phyloP scores from a whole-genome alignment of 2,113 vertebrate genomes.

The Aegithalos caudatus region DNA sequence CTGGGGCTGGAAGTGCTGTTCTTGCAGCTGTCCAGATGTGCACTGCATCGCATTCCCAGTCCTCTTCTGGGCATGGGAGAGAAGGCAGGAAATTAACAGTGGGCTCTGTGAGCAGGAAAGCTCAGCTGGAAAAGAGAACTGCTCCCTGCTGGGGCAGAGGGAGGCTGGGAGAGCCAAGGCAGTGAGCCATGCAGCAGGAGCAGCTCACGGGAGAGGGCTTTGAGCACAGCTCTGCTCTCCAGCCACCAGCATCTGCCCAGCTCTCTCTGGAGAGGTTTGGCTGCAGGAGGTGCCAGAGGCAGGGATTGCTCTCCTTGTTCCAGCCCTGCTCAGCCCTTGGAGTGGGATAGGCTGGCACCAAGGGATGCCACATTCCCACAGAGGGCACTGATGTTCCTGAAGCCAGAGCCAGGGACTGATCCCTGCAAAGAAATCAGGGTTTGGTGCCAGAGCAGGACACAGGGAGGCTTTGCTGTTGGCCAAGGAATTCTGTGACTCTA shows the following conservation, averaged over 20 bases:
- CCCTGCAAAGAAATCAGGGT: background rate
- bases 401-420: background rate
- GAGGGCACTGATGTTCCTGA: background rate
- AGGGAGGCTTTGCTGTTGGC: background rate
- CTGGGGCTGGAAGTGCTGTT: background rate
- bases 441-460: background rate
- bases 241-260: background rate
- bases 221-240: background rate
- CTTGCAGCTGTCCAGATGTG: slow-evolving; percentile 11
- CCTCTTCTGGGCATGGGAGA: background rate
- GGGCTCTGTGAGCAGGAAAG: background rate
- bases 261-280: background rate
- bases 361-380: background rate
- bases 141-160: background rate
- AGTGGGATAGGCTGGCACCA: background rate
- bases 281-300: background rate
- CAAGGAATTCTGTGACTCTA: background rate
- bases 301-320: background rate
- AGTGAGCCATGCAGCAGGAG: background rate
- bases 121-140: background rate
- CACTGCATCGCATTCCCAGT: background rate
- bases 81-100: background rate
- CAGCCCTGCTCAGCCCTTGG: background rate
- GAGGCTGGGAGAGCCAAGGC: background rate
- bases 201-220: background rate